Evolutionary conservation across 2,113 vertebrate genomes (phyloP), one percentile per base, ranked within the genome.

Genomic region (Perca fluviatilis): DNA sequence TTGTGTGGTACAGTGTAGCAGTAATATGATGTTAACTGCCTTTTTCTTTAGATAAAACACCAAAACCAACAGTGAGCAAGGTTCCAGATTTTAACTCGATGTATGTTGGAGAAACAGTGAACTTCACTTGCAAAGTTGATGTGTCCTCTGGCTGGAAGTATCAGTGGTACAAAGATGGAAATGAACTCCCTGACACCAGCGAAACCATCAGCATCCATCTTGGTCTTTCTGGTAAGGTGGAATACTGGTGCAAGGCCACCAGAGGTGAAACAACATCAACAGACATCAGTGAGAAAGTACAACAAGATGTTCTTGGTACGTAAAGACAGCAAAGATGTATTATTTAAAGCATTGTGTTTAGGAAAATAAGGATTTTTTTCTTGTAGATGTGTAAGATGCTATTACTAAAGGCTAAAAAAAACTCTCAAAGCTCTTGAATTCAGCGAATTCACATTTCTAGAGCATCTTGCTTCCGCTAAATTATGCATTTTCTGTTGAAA

Each of bases 41-140:
- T 60, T n/a, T 65, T 82, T 3, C 80, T 86, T 78, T 27, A 91
- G 92, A 63, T 0, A 68, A 58, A 1, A 6, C 3, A 49, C 91
- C 91, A 0, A 81, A 11, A 46, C 70, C 86, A 21, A 79, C n/a
- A 5, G 0, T 86, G 54, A 81, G 2, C 1, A 86, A 63, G 50
- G 1, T 3, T 51, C 76, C 65, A 6, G 23, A 0, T 43, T 54
- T 77, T n/a, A 43, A 63, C 23, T n/a, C 3, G 0, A 86, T 92
- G 89, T 93, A 86, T 68, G 63, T 74, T 40, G 90, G 89, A 60
- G 92, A 93, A 86, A 71, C 2, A 0, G 75, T 84, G 25, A 77
- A 0, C 6, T 89, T 92, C 36, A 84, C 66, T 3, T 93, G 92
- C 64, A 58, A 6, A 1, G 80, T 92, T 5, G 0, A 27, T 21